phyloP scores from a whole-genome alignment of 2,797 vertebrate species.

The Phataginus tricuspis region DNA sequence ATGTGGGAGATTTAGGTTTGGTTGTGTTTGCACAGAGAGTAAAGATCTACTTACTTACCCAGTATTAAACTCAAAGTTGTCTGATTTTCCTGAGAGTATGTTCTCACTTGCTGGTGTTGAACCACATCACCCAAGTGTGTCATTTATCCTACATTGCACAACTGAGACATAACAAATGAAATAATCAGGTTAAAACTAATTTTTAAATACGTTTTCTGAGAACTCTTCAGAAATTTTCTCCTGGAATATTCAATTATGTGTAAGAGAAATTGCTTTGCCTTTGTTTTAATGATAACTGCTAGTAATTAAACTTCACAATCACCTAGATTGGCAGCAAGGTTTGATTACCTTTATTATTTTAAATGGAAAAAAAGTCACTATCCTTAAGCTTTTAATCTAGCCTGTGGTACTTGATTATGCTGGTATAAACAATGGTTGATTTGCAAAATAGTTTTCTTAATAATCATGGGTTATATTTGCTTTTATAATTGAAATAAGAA shows the following conservation, averaged over 20 bases:
- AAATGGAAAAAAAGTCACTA: neutral
- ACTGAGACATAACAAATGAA: conserved; percentile 35
- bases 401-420: conserved; percentile 47
- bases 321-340: conserved; percentile 56
- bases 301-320: conserved; percentile 72
- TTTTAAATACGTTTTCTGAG: conserved; percentile 64
- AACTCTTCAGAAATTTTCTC: conserved; percentile 61
- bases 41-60: conserved; percentile 17
- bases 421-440: conserved; percentile 59
- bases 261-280: conserved; percentile 59
- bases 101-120: neutral
- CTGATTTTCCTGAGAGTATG: neutral
- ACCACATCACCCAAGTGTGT: neutral
- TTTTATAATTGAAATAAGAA: conserved; percentile 66
- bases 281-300: conserved; percentile 67
- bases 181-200: conserved; percentile 60
- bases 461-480: conserved; percentile 48
- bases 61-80: neutral
- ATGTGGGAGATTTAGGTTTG: neutral
- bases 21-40: neutral
- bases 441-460: conserved; percentile 69
- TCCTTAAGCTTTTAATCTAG: conserved; percentile 61
- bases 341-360: conserved; percentile 71
- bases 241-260: conserved; percentile 56
- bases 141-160: neutral